Base-by-base conservation (phyloP, 2,888 invertebrate genomes). In the Agrochola lota region DNA sequence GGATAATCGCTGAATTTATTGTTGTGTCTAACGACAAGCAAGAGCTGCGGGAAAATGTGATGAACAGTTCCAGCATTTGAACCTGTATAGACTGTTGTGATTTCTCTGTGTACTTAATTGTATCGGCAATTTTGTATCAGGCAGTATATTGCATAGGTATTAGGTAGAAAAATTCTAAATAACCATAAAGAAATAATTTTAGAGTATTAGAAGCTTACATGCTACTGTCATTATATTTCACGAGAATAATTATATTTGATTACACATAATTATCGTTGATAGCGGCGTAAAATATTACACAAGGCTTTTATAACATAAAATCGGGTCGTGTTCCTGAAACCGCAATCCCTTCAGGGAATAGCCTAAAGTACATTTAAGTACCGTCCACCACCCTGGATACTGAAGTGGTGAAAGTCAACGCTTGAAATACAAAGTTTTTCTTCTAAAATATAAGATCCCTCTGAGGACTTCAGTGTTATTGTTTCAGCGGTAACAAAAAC, bases 401-500 rank as follows among this genome's bases (percentile, higher is more conserved):
- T 64, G 43, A 68, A 81, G 55, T 79, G 80, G 77, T 75, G 77
- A 87, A 83, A 88, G 77, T 83, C 81, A 83, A 80, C 85, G 83
- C 79, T 81, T 78, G 69, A 82, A 82, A 87, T 80, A 78, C 78
- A 85, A 88, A 84, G 74, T 88, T 88, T 80, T 81, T 80, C 83
- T 87, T 80, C 67, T 71, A 85, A 87, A 87, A 88, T 83, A 81
- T 71, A 77, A 79, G 78, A 84, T 81, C 87, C 81, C 88, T 81
- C 82, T 85, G 80, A 86, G 84, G 83, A 81, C 78, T 76, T 77
- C 70, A 59, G 76, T 85, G 87, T 89, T 91, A 91, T 92, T 92
- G 91, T 92, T 89, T 84, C 73, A 84, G 81, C 68, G 86, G 89
- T 90, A 91, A 91, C 91, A 88, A 89, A 92, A 94, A 93, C 91